Base-by-base conservation (phyloP, 2,113 vertebrate genomes). In the Sterna hirundo region DNA sequence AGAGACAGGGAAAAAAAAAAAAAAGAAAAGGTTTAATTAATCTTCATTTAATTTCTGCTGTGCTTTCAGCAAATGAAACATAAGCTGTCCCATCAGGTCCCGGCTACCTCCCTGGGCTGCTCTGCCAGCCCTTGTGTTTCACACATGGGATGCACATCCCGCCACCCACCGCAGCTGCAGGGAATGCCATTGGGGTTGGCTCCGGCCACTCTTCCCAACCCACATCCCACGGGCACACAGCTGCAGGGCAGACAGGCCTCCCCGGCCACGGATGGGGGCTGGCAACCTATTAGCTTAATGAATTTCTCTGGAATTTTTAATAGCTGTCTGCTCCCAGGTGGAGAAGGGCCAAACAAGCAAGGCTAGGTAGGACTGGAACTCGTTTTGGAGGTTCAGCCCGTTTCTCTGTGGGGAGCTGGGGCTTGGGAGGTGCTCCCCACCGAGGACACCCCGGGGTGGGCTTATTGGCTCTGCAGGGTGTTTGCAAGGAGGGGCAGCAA, bases 31-130 rank as follows among this genome's bases (percentile, higher is more conserved):
- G 62, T 83, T 93, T 91, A 91, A 95, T 95, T 94, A 96, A 97
- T 85, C 86, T 91, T 89, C 52, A 36, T 86, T 94, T 93, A 74
- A 97, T 95, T 91, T 91, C 80, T 80, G 83, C 61, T 16, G 34
- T 3, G 42, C 61, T 93, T 70, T 61, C 23, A 72, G 81, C 71
- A 51, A 83, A 86, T 16, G 74, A 55, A 78, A 93, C 81, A 76
- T 30, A 70, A 82, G 74, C 38, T 40, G n/a, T 8, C 9, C 62
- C 57, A 21, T 22, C 62, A 36, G 68, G 51, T 29, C 58, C 36
- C 42, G 19, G 64, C 16, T 51, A 10, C 75, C 9, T 58, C 17
- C 21, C 36, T 21, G 44, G 70, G 60, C 61, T 68, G 51, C 65
- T 84, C 49, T 11, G 6, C 18, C 52, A 71, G 46, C 42, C 17